Evolutionary conservation across 2,113 vertebrate species (phyloP), one percentile per base, ranked within the genome.

Genomic region (Tetrax tetrax): DNA sequence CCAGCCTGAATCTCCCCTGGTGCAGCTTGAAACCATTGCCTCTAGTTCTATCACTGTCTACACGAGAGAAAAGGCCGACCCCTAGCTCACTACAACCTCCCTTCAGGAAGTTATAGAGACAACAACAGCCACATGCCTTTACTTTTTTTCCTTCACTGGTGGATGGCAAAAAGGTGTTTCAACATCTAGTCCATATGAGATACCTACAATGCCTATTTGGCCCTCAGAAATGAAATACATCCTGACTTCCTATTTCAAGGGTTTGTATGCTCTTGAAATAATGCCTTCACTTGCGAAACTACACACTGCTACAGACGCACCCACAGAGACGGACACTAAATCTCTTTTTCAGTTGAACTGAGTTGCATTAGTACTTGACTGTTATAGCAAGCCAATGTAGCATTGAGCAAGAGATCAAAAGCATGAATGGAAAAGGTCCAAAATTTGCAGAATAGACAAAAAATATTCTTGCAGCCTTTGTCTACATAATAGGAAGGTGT

Each of bases 101-200:
- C n/a, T n/a, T n/a, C n/a, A n/a, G n/a, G n/a, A n/a, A n/a, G n/a
- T n/a, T n/a, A n/a, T n/a, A n/a, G n/a, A n/a, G n/a, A n/a, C n/a
- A n/a, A n/a, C n/a, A n/a, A 31, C 24, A 31, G 31, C n/a, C 37
- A 63, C 1, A 0, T 59, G 28, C 28, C 18, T 79, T 0, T 43
- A n/a, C n/a, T 86, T 41, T 48, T 91, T 87, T 63, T 47, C 27
- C 23, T 47, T 50, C 14, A 14, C 20, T 60, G 23, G 23, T 51
- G 9, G 18, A 37, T 80, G 59, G 48, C 20, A 65, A 51, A 77
- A 79, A 80, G 9, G 2, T 47, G 7, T 57, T 95, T 83, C 33
- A 80, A 38, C 2, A 12, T 35, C 11, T n/a, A 77, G 35, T 48
- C 18, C 10, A 3, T 28, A 13, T 4, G 7, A 75, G 61, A 35